A percentile compares a stretch with the other conserved stretches of the same genome.
Evolutionary conservation across 2,113 vertebrate genomes (phyloP).

Genomic region (Plecotus auritus): DNA sequence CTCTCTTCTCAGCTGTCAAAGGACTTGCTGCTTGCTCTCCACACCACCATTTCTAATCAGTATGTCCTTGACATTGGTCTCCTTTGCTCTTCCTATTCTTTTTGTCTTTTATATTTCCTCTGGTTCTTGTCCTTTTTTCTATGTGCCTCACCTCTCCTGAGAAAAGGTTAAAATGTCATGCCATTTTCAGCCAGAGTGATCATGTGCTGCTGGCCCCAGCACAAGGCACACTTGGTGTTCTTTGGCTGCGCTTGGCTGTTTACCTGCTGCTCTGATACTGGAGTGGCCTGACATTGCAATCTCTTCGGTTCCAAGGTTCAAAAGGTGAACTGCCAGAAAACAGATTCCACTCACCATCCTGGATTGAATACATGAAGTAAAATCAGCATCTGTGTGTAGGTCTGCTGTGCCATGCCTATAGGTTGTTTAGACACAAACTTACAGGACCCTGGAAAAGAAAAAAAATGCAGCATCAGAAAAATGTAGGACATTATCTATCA

Average conservation of each 20-base stretch:
- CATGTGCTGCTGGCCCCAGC: rapidly evolving
- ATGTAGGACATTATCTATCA: not conserved
- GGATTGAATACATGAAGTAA: not conserved
- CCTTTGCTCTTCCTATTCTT: not conserved
- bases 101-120: not conserved
- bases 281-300: not conserved
- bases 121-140: not conserved
- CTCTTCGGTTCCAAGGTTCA: not conserved
- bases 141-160: not conserved
- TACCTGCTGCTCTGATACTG: not conserved
- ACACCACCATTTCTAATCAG: not conserved
- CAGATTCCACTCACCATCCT: not conserved
- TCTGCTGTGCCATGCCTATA: not conserved
- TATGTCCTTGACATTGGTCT: not conserved
- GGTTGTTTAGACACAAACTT: not conserved
- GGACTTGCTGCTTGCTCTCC: not conserved
- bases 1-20: not conserved
- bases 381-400: not conserved
- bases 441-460: not conserved
- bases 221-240: not conserved
- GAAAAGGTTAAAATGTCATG: not conserved
- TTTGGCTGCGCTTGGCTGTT: not conserved
- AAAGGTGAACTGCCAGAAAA: not conserved
- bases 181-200: not conserved
- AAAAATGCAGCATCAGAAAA: not conserved